Evolutionary conservation across 2,888 invertebrate species (phyloP), one percentile per base, ranked within the genome.

Genomic region (Orthosia cruda): DNA sequence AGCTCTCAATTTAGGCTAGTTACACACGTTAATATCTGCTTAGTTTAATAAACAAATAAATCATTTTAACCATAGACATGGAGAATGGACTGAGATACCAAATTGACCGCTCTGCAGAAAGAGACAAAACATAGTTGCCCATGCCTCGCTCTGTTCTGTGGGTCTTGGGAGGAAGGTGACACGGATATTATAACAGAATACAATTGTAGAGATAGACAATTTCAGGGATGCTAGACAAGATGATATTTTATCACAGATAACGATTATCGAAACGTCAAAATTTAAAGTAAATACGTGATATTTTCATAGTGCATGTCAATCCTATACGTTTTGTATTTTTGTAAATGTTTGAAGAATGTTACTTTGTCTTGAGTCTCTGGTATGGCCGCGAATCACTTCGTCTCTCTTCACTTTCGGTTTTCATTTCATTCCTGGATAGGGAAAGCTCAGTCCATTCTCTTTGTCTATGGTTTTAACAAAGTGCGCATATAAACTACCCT

Each of bases 31-130:
- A 77, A 52, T 77, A 18, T 45, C 15, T 52, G 13, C 73, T 83
- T 80, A 77, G 54, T 58, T 80, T 77, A 81, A 75, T 77, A 78
- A 80, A 84, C 68, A 78, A 64, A 54, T 81, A 83, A 82, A 86
- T 78, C 80, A 80, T 85, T 68, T 67, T 78, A 77, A 82, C 66
- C 5, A 20, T 57, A 13, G 11, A 15, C 23, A 55, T 55, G 4
- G 61, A 61, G 61, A 61, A 61, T 61, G 20, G 45, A 61, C 59
- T n/a, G 45, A 61, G n/a, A 15, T 12, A 40, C 15, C 15, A 45
- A 3, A 13, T 23, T 55, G 4, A n/a, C 13, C 40, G 40, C 59
- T 59, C n/a, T 13, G 7, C n/a, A 59, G 40, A 59, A 45, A 45
- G 45, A 45, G 20, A 40, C 59, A 45, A 45, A n/a, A 45, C 3